Conservation (phyloP, 2,113 vertebrate genomes). For the Sphaerodactylus townsendi region DNA sequence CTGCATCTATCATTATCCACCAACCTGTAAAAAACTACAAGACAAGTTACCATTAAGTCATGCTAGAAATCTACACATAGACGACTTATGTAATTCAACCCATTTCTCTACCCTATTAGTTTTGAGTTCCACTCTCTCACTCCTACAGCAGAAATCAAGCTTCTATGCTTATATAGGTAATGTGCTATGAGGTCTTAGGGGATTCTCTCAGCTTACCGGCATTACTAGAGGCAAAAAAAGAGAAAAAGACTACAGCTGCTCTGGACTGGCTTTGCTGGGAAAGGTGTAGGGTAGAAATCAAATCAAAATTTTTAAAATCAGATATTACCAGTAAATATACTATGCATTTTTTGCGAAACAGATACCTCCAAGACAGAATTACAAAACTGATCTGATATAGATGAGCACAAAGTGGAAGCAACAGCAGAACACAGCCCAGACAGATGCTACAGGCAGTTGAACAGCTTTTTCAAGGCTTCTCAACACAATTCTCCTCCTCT, state of each 20-base stretch:
- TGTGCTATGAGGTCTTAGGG: neutral
- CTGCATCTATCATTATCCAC: slow-evolving; percentile 95
- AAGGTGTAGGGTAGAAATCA: no score
- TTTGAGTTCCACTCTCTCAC: neutral
- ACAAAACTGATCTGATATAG: neutral
- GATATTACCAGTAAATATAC: neutral
- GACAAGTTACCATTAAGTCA: neutral
- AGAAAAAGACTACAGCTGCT: no score
- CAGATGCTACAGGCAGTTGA: neutral
- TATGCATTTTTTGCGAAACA: neutral
- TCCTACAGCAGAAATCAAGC: neutral
- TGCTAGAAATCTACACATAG: neutral
- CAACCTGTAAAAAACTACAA: slow-evolving; percentile 90
- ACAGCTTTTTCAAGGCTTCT: neutral
- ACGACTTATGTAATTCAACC: neutral
- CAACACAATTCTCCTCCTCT: no score
- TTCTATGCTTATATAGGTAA: neutral
- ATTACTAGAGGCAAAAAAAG: no score
- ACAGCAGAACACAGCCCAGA: neutral
- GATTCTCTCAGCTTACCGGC: neutral
- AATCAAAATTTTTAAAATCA: neutral
- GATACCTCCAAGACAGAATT: neutral
- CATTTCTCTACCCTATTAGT: neutral
- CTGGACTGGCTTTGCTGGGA: no score
- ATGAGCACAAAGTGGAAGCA: neutral